Evolutionary conservation across 2,113 vertebrate genomes (phyloP), one percentile per base, ranked within the genome.

Genomic region (Mirza zaza): DNA sequence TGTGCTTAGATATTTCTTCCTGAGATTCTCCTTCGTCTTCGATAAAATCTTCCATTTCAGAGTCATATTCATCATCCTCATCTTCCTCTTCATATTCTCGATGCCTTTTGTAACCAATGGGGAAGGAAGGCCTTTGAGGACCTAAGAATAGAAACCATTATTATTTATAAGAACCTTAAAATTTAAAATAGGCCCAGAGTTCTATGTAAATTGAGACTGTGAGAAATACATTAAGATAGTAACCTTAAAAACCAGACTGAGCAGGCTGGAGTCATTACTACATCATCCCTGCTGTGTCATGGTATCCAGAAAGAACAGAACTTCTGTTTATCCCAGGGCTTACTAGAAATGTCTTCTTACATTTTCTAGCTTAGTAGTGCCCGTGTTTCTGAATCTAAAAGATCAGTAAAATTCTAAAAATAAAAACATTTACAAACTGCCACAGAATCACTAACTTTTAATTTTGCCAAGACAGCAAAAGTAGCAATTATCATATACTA

Each of bases 1-100:
- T 99, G 96, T 99, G 99, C 98, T 98, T 99, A 83, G 99, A 99
- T 98, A 99, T 99, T 98, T 99, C 99, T 65, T 99, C 99, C 97
- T 99, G 99, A 21, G 99, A 98, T 6, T 99, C 99, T n/a, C 98
- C 99, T 98, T 97, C 99, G 87, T 99, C 99, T 83, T 99, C 99
- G 59, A 99, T 99, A 97, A 99, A 99, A 96, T 99, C 99, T 0
- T 99, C 99, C 99, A 99, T 99, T 98, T 99, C 99, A 10, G 99
- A 99, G 97, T 99, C 99, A 45, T 99, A 99, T 18, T 99, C 99
- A 0, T 99, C 99, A 21, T 99, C 99, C 0, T 99, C 99, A 23
- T 99, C 99, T 15, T 99, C 99, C 0, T 99, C 99, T 15, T 98
- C 98, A 48, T 99, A 99, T 63, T 99, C 96, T 99, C 99, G 98